A percentile compares a stretch with the other conserved stretches of the same genome.
Evolutionary conservation across 2,797 vertebrate species (phyloP).

Genomic region (Parotocinclus haroldoi): DNA sequence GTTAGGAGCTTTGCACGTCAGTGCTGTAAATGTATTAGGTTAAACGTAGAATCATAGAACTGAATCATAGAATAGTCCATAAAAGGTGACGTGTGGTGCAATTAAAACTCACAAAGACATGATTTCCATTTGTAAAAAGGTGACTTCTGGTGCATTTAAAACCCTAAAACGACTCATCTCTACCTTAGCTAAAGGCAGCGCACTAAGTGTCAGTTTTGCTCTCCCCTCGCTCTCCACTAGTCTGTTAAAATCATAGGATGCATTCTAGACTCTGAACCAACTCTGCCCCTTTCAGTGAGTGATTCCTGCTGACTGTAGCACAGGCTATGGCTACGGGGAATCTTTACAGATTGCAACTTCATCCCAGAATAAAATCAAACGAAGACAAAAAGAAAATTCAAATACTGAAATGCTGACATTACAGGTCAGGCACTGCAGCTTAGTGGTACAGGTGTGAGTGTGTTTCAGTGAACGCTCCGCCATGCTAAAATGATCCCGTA

Average conservation of each 20-base stretch:
- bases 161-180: conserved; percentile 7
- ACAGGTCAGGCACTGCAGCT: conserved; percentile 48
- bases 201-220: conserved; percentile 58
- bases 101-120: conserved; percentile 33
- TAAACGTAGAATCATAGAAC: conserved; percentile 41
- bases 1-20: conserved; percentile 53
- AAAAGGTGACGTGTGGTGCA: conserved; percentile 32
- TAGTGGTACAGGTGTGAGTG: conserved; percentile 58
- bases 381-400: conserved; percentile 27
- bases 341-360: conserved; percentile 32
- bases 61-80: conserved; percentile 36
- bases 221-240: conserved; percentile 46
- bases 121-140: conserved; percentile 36
- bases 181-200: conserved; percentile 42
- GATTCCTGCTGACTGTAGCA: too few species aligned
- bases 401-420: conserved; percentile 47
- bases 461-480: conserved; percentile 63
- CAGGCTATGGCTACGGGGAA: conserved; percentile 1
- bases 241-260: conserved; percentile 57
- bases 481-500: conserved; percentile 70
- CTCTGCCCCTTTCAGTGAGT: too few species aligned
- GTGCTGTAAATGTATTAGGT: conserved; percentile 65
- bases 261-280: conserved; percentile 47
- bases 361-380: conserved; percentile 23
- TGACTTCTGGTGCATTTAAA: conserved; percentile 36